Percentiles rank a stretch among this genome's conserved stretches.
phyloP scores from a whole-genome alignment of 2,888 invertebrate species.

The Cremastinae sp. region DNA sequence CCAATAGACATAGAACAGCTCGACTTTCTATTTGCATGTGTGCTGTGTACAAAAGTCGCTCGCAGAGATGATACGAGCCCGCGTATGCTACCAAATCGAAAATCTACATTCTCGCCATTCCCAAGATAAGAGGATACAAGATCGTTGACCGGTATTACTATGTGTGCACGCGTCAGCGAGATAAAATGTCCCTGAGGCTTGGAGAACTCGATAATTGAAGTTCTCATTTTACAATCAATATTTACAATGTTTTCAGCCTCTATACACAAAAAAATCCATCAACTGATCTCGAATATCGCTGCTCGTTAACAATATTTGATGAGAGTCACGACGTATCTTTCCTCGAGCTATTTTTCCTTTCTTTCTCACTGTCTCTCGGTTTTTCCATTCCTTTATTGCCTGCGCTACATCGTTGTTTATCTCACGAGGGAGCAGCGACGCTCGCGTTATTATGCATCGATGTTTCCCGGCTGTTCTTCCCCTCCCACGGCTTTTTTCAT shows the following conservation, averaged over 20 bases:
- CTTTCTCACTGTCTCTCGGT: neutral
- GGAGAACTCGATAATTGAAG: slow-evolving; percentile 25
- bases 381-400: neutral
- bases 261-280: slow-evolving; percentile 22
- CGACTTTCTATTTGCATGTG: neutral
- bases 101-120: neutral
- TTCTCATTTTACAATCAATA: slow-evolving; percentile 28
- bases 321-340: slow-evolving; percentile 27
- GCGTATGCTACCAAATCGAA: neutral
- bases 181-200: slow-evolving; percentile 14
- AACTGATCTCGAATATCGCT: neutral
- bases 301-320: slow-evolving; percentile 48
- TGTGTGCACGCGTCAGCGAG: slow-evolving; percentile 2
- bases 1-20: too few relatives aligned
- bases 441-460: slow-evolving; percentile 45
- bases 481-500: neutral
- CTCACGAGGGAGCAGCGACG: slow-evolving; percentile 13
- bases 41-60: neutral
- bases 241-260: slow-evolving; percentile 42
- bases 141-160: slow-evolving; percentile 19
- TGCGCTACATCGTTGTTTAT: slow-evolving; percentile 39
- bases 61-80: neutral
- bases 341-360: slow-evolving; percentile 6
- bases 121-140: neutral
- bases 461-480: slow-evolving; percentile 28